These are phyloP conservation scores for Heliconius aoede DNA, from an alignment of 2,888 invertebrate genomes.

Conservation along the genomic window DNA sequence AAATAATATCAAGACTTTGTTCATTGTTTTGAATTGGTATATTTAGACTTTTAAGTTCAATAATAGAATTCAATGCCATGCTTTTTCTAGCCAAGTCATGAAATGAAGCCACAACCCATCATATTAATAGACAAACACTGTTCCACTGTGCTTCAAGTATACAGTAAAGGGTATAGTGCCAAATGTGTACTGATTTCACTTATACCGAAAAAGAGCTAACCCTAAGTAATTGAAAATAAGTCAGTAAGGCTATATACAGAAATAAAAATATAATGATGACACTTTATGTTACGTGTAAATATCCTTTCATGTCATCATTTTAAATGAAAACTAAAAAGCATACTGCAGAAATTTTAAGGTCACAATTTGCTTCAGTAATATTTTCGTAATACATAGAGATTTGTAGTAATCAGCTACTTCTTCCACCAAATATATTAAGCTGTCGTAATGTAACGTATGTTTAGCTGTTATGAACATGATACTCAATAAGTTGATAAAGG, in stretches of 20 bases:
- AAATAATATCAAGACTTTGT: background rate
- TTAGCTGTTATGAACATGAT: background rate
- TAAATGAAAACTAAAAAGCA: background rate
- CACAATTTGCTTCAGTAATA: background rate
- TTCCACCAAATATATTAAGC: background rate
- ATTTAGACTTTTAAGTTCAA: background rate
- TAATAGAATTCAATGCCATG: too few relatives aligned
- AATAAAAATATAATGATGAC: background rate
- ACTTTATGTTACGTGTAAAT: background rate
- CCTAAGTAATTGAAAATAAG: background rate
- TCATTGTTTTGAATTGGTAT: background rate
- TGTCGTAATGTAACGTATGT: too few relatives aligned
- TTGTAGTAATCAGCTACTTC: background rate
- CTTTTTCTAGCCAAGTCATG: too few relatives aligned
- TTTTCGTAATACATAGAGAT: background rate
- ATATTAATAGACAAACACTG: too few relatives aligned
- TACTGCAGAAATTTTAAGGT: background rate
- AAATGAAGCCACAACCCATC: too few relatives aligned
- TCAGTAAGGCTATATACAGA: background rate
- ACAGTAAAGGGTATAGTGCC: background rate
- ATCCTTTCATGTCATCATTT: background rate
- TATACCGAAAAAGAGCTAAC: background rate
- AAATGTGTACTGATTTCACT: background rate
- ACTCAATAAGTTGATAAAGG: conserved; percentile 44
- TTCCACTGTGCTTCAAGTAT: background rate